Conservation (phyloP, 2,797 vertebrate genomes). For the Tarsius wallacei region DNA sequence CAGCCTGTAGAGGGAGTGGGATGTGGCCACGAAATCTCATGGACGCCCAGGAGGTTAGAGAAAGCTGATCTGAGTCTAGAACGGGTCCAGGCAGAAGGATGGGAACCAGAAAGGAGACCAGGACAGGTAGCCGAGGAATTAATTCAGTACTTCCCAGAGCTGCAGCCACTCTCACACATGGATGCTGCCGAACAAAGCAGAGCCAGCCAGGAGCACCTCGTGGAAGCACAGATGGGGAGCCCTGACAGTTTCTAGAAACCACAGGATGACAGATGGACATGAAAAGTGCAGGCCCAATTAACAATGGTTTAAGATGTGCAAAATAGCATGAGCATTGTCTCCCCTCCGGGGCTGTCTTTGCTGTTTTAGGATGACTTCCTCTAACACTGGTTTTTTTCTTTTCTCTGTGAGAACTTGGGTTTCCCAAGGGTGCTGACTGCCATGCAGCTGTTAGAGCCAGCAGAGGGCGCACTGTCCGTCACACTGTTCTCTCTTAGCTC, state of each 20-base stretch:
- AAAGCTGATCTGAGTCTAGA: neutral
- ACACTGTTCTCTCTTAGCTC: neutral
- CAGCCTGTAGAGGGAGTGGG: neutral
- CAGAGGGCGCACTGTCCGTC: fast-evolving
- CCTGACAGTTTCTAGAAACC: neutral
- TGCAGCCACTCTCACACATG: fast-evolving
- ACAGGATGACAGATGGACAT: neutral
- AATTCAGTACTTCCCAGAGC: too few relatives aligned
- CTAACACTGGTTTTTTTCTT: neutral
- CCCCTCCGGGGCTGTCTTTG: neutral
- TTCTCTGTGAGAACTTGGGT: neutral
- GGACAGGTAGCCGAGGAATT: fast-evolving
- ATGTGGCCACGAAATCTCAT: fast-evolving
- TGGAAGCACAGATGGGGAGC: neutral
- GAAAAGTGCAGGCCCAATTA: too few relatives aligned
- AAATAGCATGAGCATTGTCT: fast-evolving
- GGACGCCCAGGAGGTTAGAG: neutral
- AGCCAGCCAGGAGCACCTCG: fast-evolving
- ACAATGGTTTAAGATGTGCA: fast-evolving
- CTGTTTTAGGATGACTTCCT: neutral
- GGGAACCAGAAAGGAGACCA: fast-evolving
- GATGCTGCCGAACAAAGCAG: neutral
- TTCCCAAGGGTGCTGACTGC: neutral
- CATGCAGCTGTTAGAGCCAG: neutral
- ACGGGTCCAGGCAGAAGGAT: neutral